These are phyloP conservation scores for Nomada fabriciana DNA, from an alignment of 2,888 invertebrate genomes.

Conservation along the genomic window DNA sequence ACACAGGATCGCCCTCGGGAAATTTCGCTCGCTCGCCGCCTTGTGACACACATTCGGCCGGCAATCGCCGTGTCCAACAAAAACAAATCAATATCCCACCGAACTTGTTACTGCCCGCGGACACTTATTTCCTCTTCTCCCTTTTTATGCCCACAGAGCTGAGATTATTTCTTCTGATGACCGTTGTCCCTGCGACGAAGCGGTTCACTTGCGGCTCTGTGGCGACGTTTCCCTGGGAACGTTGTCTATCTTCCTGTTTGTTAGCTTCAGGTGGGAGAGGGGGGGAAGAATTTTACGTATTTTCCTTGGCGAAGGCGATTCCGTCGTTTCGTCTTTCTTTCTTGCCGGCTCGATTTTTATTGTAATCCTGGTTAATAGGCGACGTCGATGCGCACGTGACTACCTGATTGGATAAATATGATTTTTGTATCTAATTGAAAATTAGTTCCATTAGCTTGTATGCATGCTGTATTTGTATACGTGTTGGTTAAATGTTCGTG, in stretches of 20 bases:
- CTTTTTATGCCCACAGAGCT: not conserved
- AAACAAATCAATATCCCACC: conserved; percentile 75
- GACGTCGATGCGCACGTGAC: no score
- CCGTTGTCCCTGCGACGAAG: not conserved
- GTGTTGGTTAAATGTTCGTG: no score
- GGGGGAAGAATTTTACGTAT: not conserved
- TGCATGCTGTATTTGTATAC: no score
- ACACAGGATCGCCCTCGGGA: conserved; percentile 24
- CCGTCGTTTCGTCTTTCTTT: conserved; percentile 17
- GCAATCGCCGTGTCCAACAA: conserved; percentile 67
- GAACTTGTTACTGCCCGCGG: conserved; percentile 28
- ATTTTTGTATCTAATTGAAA: no score
- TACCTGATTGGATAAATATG: no score
- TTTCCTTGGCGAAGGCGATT: conserved; percentile 19
- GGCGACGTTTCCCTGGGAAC: not conserved
- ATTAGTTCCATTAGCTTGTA: no score
- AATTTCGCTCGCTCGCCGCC: conserved; percentile 32
- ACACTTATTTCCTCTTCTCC: conserved; percentile 33
- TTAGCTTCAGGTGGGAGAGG: no score
- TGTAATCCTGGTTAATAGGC: no score
- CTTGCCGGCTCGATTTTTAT: conserved; percentile 11
- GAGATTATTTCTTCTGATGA: conserved; percentile 19
- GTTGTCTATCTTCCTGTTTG: not conserved
- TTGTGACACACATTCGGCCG: conserved; percentile 60
- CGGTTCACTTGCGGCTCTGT: not conserved